Percentiles rank a stretch among this genome's conserved stretches.
Evolutionary conservation across 2,113 vertebrate genomes (phyloP).

Genomic region (Cnemophilus loriae): DNA sequence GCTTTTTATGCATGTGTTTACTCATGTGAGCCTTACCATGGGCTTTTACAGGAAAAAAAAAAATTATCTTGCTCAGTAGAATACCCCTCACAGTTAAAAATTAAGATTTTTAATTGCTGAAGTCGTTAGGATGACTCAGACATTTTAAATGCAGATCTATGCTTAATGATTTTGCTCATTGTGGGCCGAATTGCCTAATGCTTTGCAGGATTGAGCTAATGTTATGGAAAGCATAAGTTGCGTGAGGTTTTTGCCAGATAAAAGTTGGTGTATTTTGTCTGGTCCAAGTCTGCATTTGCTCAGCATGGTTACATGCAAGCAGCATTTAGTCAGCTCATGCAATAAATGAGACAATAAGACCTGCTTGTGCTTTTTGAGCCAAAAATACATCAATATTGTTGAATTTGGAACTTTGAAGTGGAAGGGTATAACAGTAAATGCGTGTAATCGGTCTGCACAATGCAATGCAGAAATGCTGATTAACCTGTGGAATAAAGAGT

Average conservation of each 20-base stretch:
- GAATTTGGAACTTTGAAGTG: background rate
- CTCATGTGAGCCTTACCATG: background rate
- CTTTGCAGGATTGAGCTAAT: background rate
- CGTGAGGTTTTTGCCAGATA: background rate
- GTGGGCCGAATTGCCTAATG: background rate
- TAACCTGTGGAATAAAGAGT: background rate
- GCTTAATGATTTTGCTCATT: background rate
- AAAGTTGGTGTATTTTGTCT: background rate
- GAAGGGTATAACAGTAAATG: background rate
- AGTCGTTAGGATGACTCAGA: background rate
- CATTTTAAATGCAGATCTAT: background rate
- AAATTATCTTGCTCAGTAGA: background rate
- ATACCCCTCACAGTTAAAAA: background rate
- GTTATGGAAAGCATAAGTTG: background rate
- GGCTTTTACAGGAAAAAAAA: background rate
- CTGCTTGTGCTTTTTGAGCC: background rate
- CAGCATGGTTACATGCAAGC: background rate
- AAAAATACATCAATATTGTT: background rate
- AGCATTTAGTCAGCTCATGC: background rate
- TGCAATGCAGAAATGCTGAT: background rate
- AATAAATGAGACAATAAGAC: background rate
- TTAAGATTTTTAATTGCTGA: background rate
- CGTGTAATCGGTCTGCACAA: background rate
- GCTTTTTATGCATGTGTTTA: background rate
- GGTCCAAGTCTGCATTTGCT: background rate